phyloP scores from a whole-genome alignment of 1,140 invertebrate species.

The Trissolcus basalis region DNA sequence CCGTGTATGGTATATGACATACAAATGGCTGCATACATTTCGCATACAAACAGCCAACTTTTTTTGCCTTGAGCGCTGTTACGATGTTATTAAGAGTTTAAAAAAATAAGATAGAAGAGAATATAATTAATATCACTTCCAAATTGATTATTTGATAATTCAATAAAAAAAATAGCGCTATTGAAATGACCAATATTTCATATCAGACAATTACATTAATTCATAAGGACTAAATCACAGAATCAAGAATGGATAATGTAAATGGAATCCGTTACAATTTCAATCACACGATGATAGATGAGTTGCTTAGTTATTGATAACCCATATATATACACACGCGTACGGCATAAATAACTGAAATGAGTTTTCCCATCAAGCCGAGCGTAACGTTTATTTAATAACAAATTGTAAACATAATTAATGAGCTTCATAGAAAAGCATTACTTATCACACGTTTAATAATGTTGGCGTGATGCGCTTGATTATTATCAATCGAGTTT shows the following conservation, averaged over 20 bases:
- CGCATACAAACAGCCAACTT: too few relatives aligned
- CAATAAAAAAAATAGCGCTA: background rate
- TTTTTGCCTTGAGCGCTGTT: too few relatives aligned
- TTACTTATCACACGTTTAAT: background rate
- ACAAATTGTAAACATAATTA: background rate
- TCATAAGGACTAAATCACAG: background rate
- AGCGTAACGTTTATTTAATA: background rate
- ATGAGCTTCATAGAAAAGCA: too few relatives aligned
- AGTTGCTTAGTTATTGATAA: conserved; percentile 8
- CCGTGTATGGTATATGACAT: too few relatives aligned
- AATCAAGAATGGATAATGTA: conserved; percentile 14
- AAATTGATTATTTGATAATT: conserved; percentile 3
- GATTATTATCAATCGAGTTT: background rate
- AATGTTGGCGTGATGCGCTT: background rate
- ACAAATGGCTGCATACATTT: too few relatives aligned
- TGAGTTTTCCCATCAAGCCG: background rate
- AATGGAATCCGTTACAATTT: conserved; percentile 6
- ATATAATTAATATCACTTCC: background rate
- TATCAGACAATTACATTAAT: background rate
- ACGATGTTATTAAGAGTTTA: too few relatives aligned
- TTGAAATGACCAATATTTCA: background rate
- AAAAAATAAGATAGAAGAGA: background rate
- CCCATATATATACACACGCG: background rate
- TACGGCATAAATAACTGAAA: conserved; percentile 2
- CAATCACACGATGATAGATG: conserved; percentile 2